phyloP scores from a whole-genome alignment of 2,113 vertebrate species.

The Crotophaga sulcirostris region DNA sequence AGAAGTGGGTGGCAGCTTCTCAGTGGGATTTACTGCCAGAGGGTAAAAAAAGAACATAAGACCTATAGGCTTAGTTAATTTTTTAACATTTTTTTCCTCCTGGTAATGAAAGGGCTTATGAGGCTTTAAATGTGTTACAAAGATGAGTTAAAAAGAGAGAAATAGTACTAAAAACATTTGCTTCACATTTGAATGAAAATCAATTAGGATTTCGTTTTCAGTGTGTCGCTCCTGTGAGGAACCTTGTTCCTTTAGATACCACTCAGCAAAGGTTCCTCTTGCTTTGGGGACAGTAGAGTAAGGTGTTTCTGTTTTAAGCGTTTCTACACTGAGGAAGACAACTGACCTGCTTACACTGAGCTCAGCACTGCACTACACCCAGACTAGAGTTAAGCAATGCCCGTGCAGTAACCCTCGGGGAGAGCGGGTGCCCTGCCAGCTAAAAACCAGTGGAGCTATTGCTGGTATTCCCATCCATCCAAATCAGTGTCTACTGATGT shows the following conservation, averaged over 20 bases:
- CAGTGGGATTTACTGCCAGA: neutral
- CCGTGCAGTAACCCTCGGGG: neutral
- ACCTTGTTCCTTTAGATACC: neutral
- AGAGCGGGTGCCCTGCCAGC: neutral
- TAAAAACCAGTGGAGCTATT: neutral
- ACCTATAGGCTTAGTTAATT: neutral
- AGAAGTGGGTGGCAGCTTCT: neutral
- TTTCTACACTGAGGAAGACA: neutral
- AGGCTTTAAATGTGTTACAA: neutral
- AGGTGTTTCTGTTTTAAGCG: neutral
- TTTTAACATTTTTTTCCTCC: neutral
- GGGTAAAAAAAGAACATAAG: neutral
- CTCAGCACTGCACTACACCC: neutral
- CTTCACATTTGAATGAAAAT: accelerated
- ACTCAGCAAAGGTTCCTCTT: neutral
- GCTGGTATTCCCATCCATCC: neutral
- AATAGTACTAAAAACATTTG: neutral
- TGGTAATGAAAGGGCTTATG: neutral
- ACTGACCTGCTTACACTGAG: neutral
- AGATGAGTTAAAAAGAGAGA: neutral
- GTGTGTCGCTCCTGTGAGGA: neutral
- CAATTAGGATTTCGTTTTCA: neutral
- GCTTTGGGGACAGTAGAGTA: neutral
- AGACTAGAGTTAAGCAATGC: neutral
- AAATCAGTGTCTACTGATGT: neutral